Evolutionary conservation across 2,888 invertebrate genomes (phyloP).

Genomic region (Allygus modestus): DNA sequence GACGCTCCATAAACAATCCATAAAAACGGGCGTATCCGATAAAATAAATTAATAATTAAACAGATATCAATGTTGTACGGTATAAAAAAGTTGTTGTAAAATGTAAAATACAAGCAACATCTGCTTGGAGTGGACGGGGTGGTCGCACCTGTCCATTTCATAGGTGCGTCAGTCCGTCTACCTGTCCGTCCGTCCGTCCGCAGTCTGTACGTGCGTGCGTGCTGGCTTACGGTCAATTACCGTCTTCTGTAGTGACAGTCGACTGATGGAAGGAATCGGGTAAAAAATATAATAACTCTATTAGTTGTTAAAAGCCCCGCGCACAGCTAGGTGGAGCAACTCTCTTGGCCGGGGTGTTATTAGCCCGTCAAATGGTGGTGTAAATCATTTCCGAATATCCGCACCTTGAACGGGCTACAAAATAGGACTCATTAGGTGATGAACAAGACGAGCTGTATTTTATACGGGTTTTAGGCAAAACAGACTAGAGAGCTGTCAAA

Average conservation of each 20-base stretch:
- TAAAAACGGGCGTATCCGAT: conserved; percentile 58
- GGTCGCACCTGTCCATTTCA: conserved; percentile 30
- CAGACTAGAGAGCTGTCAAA: neutral
- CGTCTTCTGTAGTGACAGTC: conserved; percentile 12
- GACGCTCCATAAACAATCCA: conserved; percentile 51
- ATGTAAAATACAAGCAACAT: conserved; percentile 35
- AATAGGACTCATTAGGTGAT: neutral
- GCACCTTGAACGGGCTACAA: neutral
- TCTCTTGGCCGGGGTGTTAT: neutral
- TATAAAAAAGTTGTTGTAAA: conserved; percentile 41
- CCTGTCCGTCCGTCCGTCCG: conserved; percentile 2
- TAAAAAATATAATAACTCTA: conserved; percentile 49
- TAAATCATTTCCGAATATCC: conserved; percentile 39
- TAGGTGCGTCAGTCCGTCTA: neutral
- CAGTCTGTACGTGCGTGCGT: neutral
- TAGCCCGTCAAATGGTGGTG: neutral
- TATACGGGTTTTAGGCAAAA: neutral
- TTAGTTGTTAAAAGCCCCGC: conserved; percentile 24
- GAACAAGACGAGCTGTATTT: neutral
- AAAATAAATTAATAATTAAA: conserved; percentile 57
- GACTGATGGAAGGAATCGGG: conserved; percentile 9
- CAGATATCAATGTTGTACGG: conserved; percentile 51
- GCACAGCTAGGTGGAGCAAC: neutral
- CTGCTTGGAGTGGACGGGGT: conserved; percentile 11
- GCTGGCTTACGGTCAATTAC: neutral